A percentile compares a stretch with the other conserved stretches of the same genome.
These are phyloP conservation scores for Pentalonia nigronervosa DNA, from an alignment of 1,140 invertebrate genomes.

Conservation along the genomic window DNA sequence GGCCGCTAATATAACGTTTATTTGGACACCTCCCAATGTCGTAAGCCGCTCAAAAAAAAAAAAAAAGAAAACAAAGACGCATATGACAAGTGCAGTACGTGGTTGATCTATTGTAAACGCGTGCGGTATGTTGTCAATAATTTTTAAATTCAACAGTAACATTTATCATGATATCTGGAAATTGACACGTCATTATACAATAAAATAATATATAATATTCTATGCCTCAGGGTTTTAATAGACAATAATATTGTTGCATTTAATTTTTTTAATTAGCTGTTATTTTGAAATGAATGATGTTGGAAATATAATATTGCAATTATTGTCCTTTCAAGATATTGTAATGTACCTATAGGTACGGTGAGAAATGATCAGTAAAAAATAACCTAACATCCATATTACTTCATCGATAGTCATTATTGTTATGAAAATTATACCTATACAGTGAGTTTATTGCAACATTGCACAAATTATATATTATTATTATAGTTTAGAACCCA, in stretches of 20 bases:
- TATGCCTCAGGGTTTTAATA: neutral
- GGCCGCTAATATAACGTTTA: conserved; percentile 36
- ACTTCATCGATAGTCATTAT: neutral
- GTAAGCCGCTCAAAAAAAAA: neutral
- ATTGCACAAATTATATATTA: neutral
- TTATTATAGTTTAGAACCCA: neutral
- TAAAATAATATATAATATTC: neutral
- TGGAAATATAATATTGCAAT: neutral
- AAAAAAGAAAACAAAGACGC: conserved; percentile 23
- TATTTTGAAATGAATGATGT: neutral
- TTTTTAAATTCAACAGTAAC: neutral
- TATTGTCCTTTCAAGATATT: neutral
- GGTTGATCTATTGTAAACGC: neutral
- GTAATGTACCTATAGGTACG: neutral
- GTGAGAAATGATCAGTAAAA: neutral
- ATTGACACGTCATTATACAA: neutral
- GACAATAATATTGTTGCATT: neutral
- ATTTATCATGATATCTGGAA: neutral
- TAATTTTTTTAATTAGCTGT: neutral
- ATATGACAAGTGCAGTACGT: neutral
- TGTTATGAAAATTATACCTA: neutral
- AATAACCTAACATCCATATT: neutral
- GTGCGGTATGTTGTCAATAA: neutral
- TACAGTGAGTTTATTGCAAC: neutral
- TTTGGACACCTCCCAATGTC: conserved; percentile 42